These are phyloP conservation scores for Drosophila paracracens DNA, from an alignment of 2,888 invertebrate species.

Conservation along the genomic window DNA sequence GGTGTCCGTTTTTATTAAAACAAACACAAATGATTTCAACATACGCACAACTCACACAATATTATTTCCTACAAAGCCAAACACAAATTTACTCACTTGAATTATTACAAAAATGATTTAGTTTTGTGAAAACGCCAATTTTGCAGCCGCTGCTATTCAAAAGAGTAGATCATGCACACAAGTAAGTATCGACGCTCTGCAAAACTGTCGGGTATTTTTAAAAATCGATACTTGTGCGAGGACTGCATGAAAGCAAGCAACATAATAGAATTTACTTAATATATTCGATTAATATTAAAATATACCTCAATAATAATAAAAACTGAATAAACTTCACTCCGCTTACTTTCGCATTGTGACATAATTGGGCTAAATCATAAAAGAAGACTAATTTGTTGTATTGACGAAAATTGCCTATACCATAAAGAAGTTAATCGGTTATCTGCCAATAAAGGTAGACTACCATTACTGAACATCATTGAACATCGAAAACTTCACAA, in stretches of 20 bases:
- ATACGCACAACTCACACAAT: not conserved
- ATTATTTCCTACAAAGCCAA: constrained; percentile 3
- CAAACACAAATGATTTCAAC: not conserved
- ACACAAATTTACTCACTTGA: constrained; percentile 28
- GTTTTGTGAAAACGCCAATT: constrained; percentile 3
- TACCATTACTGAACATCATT: not conserved
- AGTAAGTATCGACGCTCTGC: constrained; percentile 45
- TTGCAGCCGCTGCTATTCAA: constrained; percentile 34
- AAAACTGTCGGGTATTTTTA: constrained; percentile 41
- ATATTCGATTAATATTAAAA: not conserved
- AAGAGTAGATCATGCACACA: constrained; percentile 18
- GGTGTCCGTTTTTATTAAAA: constrained; percentile 11
- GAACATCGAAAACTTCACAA: not conserved
- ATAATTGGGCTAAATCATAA: not conserved
- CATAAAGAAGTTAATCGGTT: not conserved
- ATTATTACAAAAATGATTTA: constrained; percentile 4
- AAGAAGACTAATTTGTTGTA: not conserved
- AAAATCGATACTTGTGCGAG: constrained; percentile 31
- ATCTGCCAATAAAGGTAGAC: not conserved
- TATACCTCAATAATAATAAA: too few species aligned
- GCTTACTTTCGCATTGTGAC: not conserved
- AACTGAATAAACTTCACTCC: too few species aligned
- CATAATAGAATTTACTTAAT: not conserved
- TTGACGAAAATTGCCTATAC: not conserved
- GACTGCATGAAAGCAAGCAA: constrained; percentile 7